Evolutionary conservation across 2,797 vertebrate species (phyloP), one percentile per base, ranked within the genome.

Genomic region (Intellagama lesueurii): DNA sequence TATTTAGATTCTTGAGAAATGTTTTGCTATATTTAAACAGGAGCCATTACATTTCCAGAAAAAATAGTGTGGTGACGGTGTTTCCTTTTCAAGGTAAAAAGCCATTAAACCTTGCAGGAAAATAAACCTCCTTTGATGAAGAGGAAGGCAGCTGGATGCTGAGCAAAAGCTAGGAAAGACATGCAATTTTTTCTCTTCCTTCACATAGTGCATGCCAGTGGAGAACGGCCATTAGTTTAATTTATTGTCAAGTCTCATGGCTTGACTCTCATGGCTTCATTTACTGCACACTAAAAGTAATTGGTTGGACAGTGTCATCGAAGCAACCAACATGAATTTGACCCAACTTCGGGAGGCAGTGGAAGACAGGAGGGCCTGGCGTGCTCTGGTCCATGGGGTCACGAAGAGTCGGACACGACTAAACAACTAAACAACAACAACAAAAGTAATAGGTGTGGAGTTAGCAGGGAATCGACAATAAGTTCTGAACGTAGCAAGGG

Each of bases 51-150:
- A 52, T 86, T 86, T 72, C 19, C 44, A 30, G 80, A 64, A 44
- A 52, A 69, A 73, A 7, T n/a, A 7, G 1, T 17, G 60, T 76
- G 47, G 44, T 72, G n/a, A 24, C 30, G 6, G 49, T n/a, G n/a
- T 81, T 75, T 83, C 49, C 32, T 52, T 81, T 82, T 86, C 88
- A 86, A 86, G 78, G 64, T 86, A 79, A 85, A 90, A 73, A 40
- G 24, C 30, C 78, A 30, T 19, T 30, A 14, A 75, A 76, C 78
- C n/a, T 24, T 90, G 85, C 79, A 87, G 32, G 26, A 76, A 83
- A 87, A 70, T 19, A 77, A 77, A 82, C 64, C 47, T 86, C 60
- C 26, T 2, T 17, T 68, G 84, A 81, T 66, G 44, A 22, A 6
- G 7, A 76, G 44, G 70, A 77, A 47, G 19, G 68, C 40, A 73